Percentiles rank a stretch among this genome's conserved stretches.
These are phyloP conservation scores for Drosophila ustulata DNA, from an alignment of 2,888 invertebrate species.

Conservation along the genomic window DNA sequence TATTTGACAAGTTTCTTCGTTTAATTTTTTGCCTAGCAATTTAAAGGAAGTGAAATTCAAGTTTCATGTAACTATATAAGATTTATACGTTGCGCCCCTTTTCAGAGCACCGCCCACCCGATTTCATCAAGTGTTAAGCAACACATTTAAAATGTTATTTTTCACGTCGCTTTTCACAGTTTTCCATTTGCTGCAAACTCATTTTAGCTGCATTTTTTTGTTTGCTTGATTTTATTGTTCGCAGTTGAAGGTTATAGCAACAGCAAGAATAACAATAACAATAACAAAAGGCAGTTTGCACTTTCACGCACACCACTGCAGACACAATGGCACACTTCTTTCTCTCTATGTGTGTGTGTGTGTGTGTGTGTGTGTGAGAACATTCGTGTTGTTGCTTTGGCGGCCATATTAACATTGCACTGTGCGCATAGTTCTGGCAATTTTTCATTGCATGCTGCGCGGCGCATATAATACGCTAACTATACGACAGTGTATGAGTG, in stretches of 20 bases:
- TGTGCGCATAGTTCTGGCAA: conserved; percentile 44
- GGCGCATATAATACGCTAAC: conserved; percentile 15
- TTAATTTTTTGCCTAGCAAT: neutral
- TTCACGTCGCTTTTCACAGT: conserved; percentile 60
- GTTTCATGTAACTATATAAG: conserved; percentile 15
- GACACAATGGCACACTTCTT: conserved; percentile 35
- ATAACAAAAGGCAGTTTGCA: conserved; percentile 67
- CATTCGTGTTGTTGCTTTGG: conserved; percentile 58
- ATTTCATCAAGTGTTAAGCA: conserved; percentile 24
- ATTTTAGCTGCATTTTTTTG: conserved; percentile 74
- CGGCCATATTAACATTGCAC: conserved; percentile 67
- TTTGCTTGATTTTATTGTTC: conserved; percentile 69
- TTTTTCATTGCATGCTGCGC: conserved; percentile 69
- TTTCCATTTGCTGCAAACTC: conserved; percentile 67
- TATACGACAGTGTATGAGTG: neutral
- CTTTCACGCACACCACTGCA: conserved; percentile 54
- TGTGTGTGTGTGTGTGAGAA: conserved; percentile 19
- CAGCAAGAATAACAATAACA: conserved; percentile 32
- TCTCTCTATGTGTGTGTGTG: conserved; percentile 8
- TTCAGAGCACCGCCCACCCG: neutral
- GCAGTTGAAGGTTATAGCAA: conserved; percentile 59
- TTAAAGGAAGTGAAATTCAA: conserved; percentile 10
- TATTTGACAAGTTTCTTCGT: neutral
- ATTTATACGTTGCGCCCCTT: neutral
- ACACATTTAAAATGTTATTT: conserved; percentile 61